phyloP scores from a whole-genome alignment of 2,113 vertebrate species.

The Pleuronectes platessa region DNA sequence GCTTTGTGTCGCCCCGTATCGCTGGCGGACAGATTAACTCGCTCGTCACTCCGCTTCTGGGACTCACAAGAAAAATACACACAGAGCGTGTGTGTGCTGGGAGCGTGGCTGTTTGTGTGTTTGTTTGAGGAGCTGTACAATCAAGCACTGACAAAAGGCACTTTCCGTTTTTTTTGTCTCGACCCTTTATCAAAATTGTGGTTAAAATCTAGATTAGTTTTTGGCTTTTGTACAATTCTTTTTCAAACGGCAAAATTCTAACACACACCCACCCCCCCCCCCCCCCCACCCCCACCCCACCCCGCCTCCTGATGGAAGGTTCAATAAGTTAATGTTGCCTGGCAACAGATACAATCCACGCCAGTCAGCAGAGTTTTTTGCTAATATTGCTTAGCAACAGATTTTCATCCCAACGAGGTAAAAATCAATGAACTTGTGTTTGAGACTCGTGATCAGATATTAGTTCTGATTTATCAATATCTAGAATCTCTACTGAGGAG shows the following conservation, averaged over 20 bases:
- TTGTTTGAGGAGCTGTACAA: conserved; percentile 19
- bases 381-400: conserved; percentile 27
- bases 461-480: neutral
- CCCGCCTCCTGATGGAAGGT: neutral
- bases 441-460: neutral
- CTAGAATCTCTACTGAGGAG: neutral
- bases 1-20: conserved; percentile 72
- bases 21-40: conserved; percentile 82
- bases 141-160: conserved; percentile 22
- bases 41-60: conserved; percentile 74
- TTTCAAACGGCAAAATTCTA: neutral
- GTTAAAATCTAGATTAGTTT: neutral
- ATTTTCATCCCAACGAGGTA: neutral
- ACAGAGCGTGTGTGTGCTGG: conserved; percentile 29
- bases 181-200: neutral
- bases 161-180: neutral
- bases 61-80: conserved; percentile 65
- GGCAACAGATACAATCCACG: conserved; percentile 23
- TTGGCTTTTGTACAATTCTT: neutral
- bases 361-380: neutral
- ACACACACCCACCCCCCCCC: neutral
- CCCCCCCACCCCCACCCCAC: neutral
- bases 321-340: conserved; percentile 23
- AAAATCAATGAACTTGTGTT: conserved; percentile 1
- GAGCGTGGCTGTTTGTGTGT: conserved; percentile 44